phyloP scores from a whole-genome alignment of 2,888 invertebrate genomes.

The Ceriagrion tenellum region DNA sequence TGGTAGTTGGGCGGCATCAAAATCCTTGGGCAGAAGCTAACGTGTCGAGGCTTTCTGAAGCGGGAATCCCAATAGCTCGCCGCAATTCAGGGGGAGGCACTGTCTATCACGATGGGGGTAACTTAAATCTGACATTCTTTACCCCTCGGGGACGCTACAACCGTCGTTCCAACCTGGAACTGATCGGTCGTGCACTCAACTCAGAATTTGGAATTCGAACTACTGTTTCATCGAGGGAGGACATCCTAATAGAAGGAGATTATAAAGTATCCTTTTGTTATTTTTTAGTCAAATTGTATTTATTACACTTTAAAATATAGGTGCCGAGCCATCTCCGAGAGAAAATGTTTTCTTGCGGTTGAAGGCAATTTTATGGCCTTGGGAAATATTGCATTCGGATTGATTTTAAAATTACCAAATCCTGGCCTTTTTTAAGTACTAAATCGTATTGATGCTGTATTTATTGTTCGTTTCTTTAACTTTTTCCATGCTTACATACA shows the following conservation, averaged over 20 bases:
- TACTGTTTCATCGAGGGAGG: slow-evolving; percentile 89
- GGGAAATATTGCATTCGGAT: too few species aligned
- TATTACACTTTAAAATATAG: too few species aligned
- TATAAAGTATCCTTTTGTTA: slow-evolving; percentile 84
- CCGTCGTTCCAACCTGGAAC: slow-evolving; percentile 91
- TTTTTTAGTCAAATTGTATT: too few species aligned
- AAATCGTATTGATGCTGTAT: too few species aligned
- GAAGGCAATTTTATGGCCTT: too few species aligned
- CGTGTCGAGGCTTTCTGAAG: slow-evolving; percentile 83
- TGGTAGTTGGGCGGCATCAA: slow-evolving; percentile 97
- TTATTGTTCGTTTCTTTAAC: too few species aligned
- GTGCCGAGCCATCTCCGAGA: too few species aligned
- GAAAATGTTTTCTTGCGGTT: too few species aligned
- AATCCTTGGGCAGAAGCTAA: slow-evolving; percentile 98
- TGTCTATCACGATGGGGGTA: slow-evolving; percentile 97
- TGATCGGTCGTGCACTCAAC: slow-evolving; percentile 90
- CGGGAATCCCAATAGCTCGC: slow-evolving; percentile 88
- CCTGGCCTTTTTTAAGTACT: too few species aligned
- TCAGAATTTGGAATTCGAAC: slow-evolving; percentile 90
- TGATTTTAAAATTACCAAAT: too few species aligned
- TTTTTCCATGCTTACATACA: too few species aligned
- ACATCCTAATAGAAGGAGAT: slow-evolving; percentile 89
- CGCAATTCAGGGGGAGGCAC: slow-evolving; percentile 97
- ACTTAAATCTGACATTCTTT: slow-evolving; percentile 95
- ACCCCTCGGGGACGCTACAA: slow-evolving; percentile 90